phyloP scores from a whole-genome alignment of 2,888 invertebrate species.

The Sthenelais limicola region DNA sequence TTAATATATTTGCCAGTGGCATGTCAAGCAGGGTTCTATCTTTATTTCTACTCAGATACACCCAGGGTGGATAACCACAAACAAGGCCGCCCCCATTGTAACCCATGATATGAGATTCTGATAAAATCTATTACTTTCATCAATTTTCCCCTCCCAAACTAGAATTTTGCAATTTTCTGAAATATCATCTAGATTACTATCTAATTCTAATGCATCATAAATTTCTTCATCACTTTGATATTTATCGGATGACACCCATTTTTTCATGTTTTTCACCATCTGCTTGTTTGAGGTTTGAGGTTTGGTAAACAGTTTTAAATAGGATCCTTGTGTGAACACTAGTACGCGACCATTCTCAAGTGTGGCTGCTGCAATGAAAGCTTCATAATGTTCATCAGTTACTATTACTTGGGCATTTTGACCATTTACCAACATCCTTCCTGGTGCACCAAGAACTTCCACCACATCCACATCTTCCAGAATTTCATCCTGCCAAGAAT shows the following conservation, averaged over 20 bases:
- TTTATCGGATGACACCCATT: no score
- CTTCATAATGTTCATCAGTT: neutral
- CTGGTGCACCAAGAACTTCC: neutral
- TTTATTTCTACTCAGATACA: neutral
- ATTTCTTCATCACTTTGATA: neutral
- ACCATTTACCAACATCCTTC: neutral
- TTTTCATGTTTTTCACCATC: no score
- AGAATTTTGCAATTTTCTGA: neutral
- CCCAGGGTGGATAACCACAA: neutral
- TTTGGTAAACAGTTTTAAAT: no score
- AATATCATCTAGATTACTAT: neutral
- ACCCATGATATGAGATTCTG: neutral
- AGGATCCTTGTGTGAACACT: neutral
- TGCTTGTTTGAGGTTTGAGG: no score
- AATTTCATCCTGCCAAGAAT: slow-evolving; percentile 4
- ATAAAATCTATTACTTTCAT: neutral
- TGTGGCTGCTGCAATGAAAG: neutral
- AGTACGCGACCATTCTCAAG: neutral
- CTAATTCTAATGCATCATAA: neutral
- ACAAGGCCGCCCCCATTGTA: neutral
- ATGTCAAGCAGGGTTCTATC: no score
- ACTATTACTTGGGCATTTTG: neutral
- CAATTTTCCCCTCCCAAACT: neutral
- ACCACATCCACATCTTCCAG: neutral
- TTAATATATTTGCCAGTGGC: no score